Conservation (phyloP, 2,113 vertebrate species). For the Ursus arctos region DNA sequence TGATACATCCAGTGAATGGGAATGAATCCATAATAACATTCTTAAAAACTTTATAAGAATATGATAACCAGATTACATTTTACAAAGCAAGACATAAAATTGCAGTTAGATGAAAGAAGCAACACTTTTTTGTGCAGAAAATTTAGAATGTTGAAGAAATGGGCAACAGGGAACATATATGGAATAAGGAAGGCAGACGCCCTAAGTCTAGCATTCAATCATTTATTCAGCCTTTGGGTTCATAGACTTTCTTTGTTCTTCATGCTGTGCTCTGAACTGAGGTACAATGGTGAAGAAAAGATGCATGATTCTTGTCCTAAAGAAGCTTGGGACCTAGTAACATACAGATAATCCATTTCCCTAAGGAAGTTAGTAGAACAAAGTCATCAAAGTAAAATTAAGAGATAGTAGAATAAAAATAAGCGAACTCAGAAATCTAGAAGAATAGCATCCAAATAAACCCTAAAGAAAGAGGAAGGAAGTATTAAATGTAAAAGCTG, state of each 20-base stretch:
- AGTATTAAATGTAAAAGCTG: neutral
- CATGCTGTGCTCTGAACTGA: neutral
- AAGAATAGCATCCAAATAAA: neutral
- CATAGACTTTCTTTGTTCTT: neutral
- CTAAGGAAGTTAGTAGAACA: neutral
- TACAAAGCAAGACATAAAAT: constrained; percentile 8
- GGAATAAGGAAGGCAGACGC: neutral
- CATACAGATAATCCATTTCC: neutral
- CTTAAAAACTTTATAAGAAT: constrained; percentile 24
- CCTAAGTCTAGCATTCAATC: neutral
- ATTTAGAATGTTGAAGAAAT: neutral
- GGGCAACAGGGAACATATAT: neutral
- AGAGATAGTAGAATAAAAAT: neutral
- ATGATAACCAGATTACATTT: constrained; percentile 42
- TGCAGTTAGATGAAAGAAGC: neutral
- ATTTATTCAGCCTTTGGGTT: no score
- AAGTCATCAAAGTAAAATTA: neutral
- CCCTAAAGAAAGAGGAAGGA: neutral
- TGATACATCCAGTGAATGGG: neutral
- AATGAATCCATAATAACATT: constrained; percentile 49
- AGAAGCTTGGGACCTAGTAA: neutral
- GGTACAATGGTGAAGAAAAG: neutral
- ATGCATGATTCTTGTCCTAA: neutral
- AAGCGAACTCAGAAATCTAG: neutral
- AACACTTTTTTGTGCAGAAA: neutral